Conservation (phyloP, 2,113 vertebrate genomes). For the Charina bottae region DNA sequence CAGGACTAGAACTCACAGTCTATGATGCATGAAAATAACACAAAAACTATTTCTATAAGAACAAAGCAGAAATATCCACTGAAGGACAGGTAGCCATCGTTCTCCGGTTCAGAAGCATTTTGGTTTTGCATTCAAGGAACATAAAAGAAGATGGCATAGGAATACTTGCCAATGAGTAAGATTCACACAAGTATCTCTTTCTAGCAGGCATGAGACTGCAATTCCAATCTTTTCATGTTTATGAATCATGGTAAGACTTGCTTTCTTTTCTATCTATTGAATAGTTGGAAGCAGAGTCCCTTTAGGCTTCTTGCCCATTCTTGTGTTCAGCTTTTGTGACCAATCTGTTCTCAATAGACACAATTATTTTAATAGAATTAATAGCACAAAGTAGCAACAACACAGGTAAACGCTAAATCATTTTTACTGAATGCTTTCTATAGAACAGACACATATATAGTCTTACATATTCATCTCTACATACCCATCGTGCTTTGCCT, state of each 20-base stretch:
- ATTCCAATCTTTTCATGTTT: neutral
- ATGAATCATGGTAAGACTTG: neutral
- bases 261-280: neutral
- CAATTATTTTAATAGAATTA: neutral
- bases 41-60: conserved; percentile 59
- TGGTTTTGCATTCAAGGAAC: conserved; percentile 38
- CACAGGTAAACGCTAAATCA: neutral
- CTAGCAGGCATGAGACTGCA: neutral
- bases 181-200: neutral
- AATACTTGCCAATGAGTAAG: conserved; percentile 3
- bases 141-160: conserved; percentile 49
- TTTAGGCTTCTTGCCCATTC: neutral
- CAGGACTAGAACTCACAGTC: no score
- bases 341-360: neutral
- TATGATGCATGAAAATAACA: conserved; percentile 31
- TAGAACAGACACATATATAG: neutral
- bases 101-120: conserved; percentile 49
- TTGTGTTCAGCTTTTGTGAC: neutral
- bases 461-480: neutral
- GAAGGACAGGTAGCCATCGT: conserved; percentile 56
- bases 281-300: neutral
- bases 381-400: neutral
- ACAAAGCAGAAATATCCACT: conserved; percentile 43
- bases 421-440: neutral
- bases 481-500: no score